Conservation (phyloP, 2,888 invertebrate species). For the Athalia cordata region DNA sequence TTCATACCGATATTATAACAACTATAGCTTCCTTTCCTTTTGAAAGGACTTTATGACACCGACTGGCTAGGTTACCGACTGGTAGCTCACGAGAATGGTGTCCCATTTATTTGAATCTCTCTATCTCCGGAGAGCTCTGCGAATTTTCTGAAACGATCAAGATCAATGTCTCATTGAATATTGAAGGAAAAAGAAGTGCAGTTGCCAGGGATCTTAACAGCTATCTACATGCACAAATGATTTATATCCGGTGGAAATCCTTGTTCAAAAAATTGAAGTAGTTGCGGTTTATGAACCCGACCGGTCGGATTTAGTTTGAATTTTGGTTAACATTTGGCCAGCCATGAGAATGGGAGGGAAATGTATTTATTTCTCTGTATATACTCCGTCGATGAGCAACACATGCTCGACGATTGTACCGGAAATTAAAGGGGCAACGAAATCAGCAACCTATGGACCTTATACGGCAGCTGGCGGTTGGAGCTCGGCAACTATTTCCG, state of each 20-base stretch:
- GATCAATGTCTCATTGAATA: too few species aligned
- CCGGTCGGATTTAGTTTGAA: not conserved
- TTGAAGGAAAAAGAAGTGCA: too few species aligned
- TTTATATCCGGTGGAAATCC: too few species aligned
- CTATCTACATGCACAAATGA: too few species aligned
- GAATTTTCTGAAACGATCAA: not conserved
- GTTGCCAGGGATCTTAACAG: too few species aligned
- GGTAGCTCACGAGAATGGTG: conserved; percentile 3
- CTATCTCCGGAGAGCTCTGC: not conserved
- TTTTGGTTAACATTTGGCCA: not conserved
- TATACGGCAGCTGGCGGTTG: conserved; percentile 24
- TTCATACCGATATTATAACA: conserved; percentile 17
- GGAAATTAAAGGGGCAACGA: conserved; percentile 44
- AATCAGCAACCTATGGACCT: conserved; percentile 35
- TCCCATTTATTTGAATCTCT: not conserved
- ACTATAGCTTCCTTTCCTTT: conserved; percentile 2
- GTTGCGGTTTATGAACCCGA: not conserved
- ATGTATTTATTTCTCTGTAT: conserved; percentile 8
- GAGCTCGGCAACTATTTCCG: conserved; percentile 42
- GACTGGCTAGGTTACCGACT: conserved; percentile 1
- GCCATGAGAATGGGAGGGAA: not conserved
- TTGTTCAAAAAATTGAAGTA: too few species aligned
- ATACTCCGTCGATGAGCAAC: conserved; percentile 18
- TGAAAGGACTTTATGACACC: not conserved
- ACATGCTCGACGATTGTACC: conserved; percentile 35